Evolutionary conservation across 1,140 invertebrate species (phyloP), one percentile per base, ranked within the genome.

Genomic region (Lucilia cuprina): DNA sequence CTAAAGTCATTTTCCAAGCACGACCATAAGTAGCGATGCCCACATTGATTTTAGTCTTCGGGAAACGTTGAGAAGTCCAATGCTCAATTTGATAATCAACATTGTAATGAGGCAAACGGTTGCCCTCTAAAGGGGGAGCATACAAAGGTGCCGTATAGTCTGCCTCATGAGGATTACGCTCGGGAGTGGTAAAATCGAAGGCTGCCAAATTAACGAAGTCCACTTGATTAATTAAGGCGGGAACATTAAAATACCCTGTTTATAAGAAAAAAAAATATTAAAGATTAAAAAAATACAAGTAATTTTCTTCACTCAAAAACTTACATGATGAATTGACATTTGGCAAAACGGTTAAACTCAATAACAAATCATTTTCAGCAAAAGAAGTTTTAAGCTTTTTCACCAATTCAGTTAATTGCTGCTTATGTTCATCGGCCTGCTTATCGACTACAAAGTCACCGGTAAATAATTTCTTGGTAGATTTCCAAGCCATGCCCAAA

Each of bases 21-120:
- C 96, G 94, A 0, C 94, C 97, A 87, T 94, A 97, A 0, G 95
- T 94, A 0, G 96, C 94, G 65, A 99, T 94, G 3, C 96, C 97
- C 4, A 98, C 88, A 8, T 98, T 93, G 0, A 99, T 91, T 91
- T 98, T 98, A 21, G 91, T 92, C 5, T 93, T 93, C 13, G 94
- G 93, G 5, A 94, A 94, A 74, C 95, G 94, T 82, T 94, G 91
- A 21, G 93, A 91, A 8, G 94, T 84, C 94, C 95, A 95, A 88
- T 93, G 93, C 74, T 90, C 92, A 9, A 95, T 92, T 85, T 93
- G 91, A 19, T 90, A 92, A 82, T 96, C 94, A 34, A 94, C 92
- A 86, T 96, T 96, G 77, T 94, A 93, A 25, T 95, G 92, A 2
- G 92, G 90, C 85, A 94, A 92, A 35, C 95, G 93, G 34, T 86